Conservation (phyloP, 2,888 invertebrate genomes). For the Malacosoma neustria region DNA sequence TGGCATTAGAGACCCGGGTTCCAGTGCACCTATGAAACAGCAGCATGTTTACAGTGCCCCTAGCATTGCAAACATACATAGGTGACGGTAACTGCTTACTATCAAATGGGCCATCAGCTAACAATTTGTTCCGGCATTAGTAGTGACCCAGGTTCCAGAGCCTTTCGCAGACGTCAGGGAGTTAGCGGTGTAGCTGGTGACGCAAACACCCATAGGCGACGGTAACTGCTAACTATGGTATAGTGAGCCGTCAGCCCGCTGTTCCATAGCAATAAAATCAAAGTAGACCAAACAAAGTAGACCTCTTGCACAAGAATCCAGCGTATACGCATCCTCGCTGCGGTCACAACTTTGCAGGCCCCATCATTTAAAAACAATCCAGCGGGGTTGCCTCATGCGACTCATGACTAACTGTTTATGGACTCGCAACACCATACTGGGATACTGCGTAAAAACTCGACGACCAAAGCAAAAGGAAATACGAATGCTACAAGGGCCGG, state of each 20-base stretch:
- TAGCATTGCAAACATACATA: too few species aligned
- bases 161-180: background rate
- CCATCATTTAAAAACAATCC: constrained; percentile 66
- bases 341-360: constrained; percentile 8
- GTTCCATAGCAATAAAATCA: background rate
- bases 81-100: too few species aligned
- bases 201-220: background rate
- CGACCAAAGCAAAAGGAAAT: constrained; percentile 54
- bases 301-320: background rate
- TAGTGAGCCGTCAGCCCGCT: background rate
- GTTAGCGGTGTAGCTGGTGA: background rate
- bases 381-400: constrained; percentile 60
- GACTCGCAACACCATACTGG: constrained; percentile 62
- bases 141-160: background rate
- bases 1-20: too few species aligned
- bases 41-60: too few species aligned
- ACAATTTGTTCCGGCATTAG: background rate
- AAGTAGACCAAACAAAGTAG: too few species aligned
- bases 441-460: constrained; percentile 59
- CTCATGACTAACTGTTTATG: constrained; percentile 60
- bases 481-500: constrained; percentile 50
- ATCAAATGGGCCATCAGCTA: too few species aligned
- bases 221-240: background rate
- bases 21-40: too few species aligned
- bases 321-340: background rate